Base-by-base conservation (phyloP, 2,797 vertebrate genomes). In the Leptoclinus maculatus region DNA sequence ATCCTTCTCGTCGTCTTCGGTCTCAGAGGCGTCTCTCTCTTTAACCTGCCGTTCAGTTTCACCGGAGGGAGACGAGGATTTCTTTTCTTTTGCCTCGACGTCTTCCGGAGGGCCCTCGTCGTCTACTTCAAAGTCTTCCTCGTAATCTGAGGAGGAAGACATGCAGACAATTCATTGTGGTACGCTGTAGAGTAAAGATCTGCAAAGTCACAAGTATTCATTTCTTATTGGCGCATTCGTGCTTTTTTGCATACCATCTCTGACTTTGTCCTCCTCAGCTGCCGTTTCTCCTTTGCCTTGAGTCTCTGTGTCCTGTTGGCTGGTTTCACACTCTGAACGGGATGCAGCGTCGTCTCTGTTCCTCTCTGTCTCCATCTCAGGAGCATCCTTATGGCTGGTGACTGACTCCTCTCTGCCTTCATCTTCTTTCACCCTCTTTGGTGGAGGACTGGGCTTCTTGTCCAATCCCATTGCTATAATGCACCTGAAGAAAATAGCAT, bases 91-190 rank as follows among this genome's bases (percentile, higher is more conserved):
- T 16, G 47, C 75, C 78, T 93, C 86, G 45, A 68, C 84, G 79
- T 95, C 91, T 17, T 95, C 95, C 53, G 83, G 90, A 58, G 91
- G 90, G 47, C 94, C 96, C 74, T 96, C 95, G 47, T 97, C 96
- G 2, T 97, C 97, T 76, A 87, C 95, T 93, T 99, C 98, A 95
- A 98, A 99, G 94, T 99, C 98, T 89, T 97, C 97, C 75, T 97
- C 96, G 60, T 97, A 98, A 69, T 97, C 98, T 99, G 79, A 85
- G 80, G 72, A 21, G 84, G 73, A 90, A 90, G 36, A 64, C 5
- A 45, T 4, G 34, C 5, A 54, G 1, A 45, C 17, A 14, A 41
- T 56, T 13, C 1, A 43, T 13, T 49, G 1, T 19, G 27, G 25
- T 0, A 6, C 12, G 13, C 8, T 2, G 3, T 17, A n/a, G 12